Base-by-base conservation (phyloP, 2,888 invertebrate genomes). In the Nemotelus nigrinus region DNA sequence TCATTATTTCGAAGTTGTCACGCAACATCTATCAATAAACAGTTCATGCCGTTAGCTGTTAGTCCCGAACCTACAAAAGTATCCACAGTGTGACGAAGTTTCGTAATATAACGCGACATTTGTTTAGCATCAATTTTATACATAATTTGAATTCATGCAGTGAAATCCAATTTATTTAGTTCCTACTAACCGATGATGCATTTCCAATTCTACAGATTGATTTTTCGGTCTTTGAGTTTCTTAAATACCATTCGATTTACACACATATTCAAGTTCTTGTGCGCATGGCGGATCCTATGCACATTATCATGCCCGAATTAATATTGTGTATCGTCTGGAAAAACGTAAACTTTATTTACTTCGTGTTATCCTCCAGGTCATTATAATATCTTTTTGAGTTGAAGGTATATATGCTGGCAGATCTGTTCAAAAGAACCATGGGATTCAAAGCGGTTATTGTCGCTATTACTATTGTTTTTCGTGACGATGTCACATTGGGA, bases 401-500 rank as follows among this genome's bases (percentile, higher is more conserved):
- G 7, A 48, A 39, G 25, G 60, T 8, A 60, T 60, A 48, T 45
- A 57, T 44, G 48, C 48, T 41, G 57, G 63, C 45, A 74, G 63
- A 74, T 53, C 41, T 47, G 60, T 74, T 39, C 8, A 25, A 25
- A 25, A 25, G 25, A 25, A 25, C 1, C 25, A 25, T 25, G 25
- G 25, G 60, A 74, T 57, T 60, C 60, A 48, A 74, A 41, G 39
- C 39, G 60, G 74, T 74, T 74, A 74, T 74, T 60, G 60, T 74
- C 63, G 63, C 74, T 50, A 74, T 74, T 74, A 74, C 77, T 68
- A 77, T 77, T 77, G 77, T 77, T 81, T 80, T 80, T 81, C 81
- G 81, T 81, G 82, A 82, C 82, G 80, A 82, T 82, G 82, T 81
- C 81, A 80, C 82, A 81, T 82, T 80, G 82, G 81, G 81, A 81